phyloP scores from a whole-genome alignment of 2,888 invertebrate species.

The Dryadula phaetusa region DNA sequence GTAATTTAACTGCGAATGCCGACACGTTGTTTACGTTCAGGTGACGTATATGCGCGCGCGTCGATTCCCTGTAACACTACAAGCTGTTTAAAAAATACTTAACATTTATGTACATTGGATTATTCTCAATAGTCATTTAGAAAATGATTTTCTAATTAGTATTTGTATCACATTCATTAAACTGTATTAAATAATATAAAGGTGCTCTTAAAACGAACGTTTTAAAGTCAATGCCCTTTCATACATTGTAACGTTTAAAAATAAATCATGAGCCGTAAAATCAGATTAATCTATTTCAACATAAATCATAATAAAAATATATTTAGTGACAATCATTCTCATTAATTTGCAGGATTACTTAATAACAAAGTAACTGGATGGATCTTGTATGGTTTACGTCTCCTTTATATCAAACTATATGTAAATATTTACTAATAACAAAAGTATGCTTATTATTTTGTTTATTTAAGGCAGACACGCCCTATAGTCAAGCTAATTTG shows the following conservation, averaged over 20 bases:
- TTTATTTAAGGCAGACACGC: not conserved
- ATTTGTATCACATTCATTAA: too few species aligned
- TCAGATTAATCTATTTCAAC: constrained; percentile 4
- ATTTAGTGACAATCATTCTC: constrained; percentile 2
- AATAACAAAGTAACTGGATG: constrained; percentile 4
- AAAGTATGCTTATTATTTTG: not conserved
- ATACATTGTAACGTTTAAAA: constrained; percentile 5
- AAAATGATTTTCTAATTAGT: too few species aligned
- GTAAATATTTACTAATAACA: too few species aligned
- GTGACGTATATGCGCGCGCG: constrained; percentile 36
- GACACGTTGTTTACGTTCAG: constrained; percentile 29
- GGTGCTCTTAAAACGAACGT: not conserved
- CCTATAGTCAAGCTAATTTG: too few species aligned
- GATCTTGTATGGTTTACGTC: not conserved
- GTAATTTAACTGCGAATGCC: constrained; percentile 32
- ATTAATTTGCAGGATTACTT: constrained; percentile 3
- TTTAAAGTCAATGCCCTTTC: not conserved
- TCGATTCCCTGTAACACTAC: not conserved
- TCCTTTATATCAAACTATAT: too few species aligned
- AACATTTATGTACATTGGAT: not conserved
- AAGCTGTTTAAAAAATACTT: not conserved
- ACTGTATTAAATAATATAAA: too few species aligned
- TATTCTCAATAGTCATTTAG: too few species aligned
- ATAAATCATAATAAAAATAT: constrained; percentile 21
- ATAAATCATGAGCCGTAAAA: constrained; percentile 7